Conservation (phyloP, 2,797 vertebrate species). For the Anisognathus igniventris region DNA sequence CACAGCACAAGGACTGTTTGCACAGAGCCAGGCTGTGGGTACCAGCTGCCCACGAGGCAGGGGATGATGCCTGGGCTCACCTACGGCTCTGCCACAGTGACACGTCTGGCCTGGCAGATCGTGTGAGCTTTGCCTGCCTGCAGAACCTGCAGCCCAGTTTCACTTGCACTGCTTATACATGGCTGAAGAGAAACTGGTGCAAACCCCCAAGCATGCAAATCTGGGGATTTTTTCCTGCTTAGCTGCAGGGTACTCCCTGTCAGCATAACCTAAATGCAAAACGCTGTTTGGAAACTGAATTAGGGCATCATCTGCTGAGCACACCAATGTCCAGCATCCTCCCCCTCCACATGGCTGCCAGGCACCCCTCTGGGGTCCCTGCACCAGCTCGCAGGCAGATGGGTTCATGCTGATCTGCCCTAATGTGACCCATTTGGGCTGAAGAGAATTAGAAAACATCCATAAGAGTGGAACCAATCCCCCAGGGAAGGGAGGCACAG, state of each 20-base stretch:
- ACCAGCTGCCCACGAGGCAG: neutral
- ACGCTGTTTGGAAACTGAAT: neutral
- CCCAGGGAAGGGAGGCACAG: fast-evolving
- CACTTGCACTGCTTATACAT: fast-evolving
- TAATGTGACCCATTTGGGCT: neutral
- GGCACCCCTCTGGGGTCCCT: neutral
- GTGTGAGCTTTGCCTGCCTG: neutral
- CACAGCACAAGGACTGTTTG: neutral
- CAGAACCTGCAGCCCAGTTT: neutral
- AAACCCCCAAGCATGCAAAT: neutral
- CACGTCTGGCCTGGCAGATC: neutral
- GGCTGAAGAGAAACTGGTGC: neutral
- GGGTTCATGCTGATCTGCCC: neutral
- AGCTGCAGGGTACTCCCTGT: neutral
- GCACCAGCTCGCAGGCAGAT: neutral
- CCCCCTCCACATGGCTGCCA: neutral
- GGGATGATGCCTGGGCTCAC: neutral
- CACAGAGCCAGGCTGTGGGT: neutral
- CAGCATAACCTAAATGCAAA: slow-evolving; percentile 13
- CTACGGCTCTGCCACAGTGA: fast-evolving
- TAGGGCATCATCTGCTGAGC: neutral
- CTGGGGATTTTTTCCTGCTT: neutral
- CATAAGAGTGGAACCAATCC: fast-evolving
- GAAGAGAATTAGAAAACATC: neutral
- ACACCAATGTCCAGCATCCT: neutral